Base-by-base conservation (phyloP, 2,113 vertebrate species). In the Lonchura striata region DNA sequence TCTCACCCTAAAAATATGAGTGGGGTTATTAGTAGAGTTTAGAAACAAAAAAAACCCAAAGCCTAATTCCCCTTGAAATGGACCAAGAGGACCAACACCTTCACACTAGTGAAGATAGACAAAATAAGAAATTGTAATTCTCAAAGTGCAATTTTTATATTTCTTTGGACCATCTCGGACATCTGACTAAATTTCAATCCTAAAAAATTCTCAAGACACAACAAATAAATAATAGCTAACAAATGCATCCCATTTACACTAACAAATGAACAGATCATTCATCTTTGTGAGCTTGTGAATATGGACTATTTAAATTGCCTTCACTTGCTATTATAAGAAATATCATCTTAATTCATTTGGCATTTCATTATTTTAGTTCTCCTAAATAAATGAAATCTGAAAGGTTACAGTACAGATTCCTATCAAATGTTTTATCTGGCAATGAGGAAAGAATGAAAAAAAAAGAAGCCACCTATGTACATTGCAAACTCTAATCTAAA, bases 281-380 rank as follows among this genome's bases (percentile, higher is more conserved):
- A 96, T 95, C 82, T 94, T 93, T 78, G 59, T 7, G 14, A 96
- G 65, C 14, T 52, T 80, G 79, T 96, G 84, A 90, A 94, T 97
- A 95, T 91, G 77, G 90, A 96, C 83, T 86, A 87, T 94, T 97
- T 94, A 97, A 97, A 96, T 95, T 95, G 82, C 97, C 96, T 97
- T 97, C 93, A 90, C 66, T 94, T 97, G 75, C 92, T 96, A 95
- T 95, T 95, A 95, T 96, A 96, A 70, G 92, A 97, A 97, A 97
- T 95, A 98, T 77, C 82, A 97, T 96, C 94, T 97, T 98, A 98
- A 98, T 97, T 98, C 10, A 1, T 96, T 97, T 98, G 97, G 94
- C 95, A 97, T 97, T 97, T 98, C 94, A 97, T 98, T 98, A 98
- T 98, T 98, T 97, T 95, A 82, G 52, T 94, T 97, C 92, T 96